Conservation (phyloP, 1,140 invertebrate species). For the Lucilia sericata region DNA sequence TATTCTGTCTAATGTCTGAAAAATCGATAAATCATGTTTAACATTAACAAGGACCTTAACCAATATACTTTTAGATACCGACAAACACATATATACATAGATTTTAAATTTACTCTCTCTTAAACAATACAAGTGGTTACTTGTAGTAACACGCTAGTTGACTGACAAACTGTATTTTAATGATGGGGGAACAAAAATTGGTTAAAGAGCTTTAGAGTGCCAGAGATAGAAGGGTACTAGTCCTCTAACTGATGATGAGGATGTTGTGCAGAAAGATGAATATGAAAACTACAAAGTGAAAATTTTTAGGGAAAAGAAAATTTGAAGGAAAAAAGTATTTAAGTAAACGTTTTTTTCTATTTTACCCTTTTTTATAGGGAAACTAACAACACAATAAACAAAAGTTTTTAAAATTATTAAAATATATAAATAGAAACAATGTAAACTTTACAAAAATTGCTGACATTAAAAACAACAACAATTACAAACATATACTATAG, state of each 20-base stretch:
- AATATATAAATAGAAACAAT: too few relatives aligned
- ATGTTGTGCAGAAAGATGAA: neutral
- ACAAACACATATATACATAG: neutral
- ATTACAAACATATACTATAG: too few relatives aligned
- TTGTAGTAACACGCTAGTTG: constrained; percentile 10
- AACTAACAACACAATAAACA: too few relatives aligned
- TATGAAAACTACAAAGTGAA: neutral
- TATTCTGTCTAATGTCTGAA: neutral
- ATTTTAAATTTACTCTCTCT: neutral
- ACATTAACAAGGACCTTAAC: constrained; percentile 29
- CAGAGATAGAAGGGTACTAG: neutral
- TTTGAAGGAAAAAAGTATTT: too few relatives aligned
- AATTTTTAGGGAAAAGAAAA: neutral
- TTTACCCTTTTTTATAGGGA: too few relatives aligned
- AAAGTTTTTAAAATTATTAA: too few relatives aligned
- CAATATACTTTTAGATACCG: neutral
- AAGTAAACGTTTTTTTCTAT: too few relatives aligned
- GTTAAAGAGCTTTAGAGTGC: neutral
- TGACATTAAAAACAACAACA: too few relatives aligned
- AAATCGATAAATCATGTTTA: constrained; percentile 29
- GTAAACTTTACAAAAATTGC: too few relatives aligned
- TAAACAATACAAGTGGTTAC: constrained; percentile 9
- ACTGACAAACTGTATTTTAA: neutral
- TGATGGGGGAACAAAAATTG: neutral
- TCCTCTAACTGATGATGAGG: neutral